Evolutionary conservation across 2,888 invertebrate genomes (phyloP).

Genomic region (Drosophila fungiperda): DNA sequence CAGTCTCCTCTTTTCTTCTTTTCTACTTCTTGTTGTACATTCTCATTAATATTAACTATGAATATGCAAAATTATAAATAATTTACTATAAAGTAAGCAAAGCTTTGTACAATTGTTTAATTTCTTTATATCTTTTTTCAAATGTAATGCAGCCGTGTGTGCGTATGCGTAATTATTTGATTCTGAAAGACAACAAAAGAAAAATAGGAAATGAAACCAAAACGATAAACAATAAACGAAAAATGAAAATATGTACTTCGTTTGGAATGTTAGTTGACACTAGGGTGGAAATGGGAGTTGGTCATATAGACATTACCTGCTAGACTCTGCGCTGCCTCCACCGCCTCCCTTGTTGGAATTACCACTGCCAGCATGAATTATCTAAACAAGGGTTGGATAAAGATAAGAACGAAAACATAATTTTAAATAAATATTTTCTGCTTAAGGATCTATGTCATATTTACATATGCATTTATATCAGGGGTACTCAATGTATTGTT

Average conservation of each 20-base stretch:
- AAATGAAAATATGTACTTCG: constrained; percentile 25
- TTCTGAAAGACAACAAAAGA: constrained; percentile 70
- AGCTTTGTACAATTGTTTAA: constrained; percentile 70
- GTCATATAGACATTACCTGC: constrained; percentile 85
- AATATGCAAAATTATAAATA: constrained; percentile 66
- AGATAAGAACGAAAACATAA: constrained; percentile 19
- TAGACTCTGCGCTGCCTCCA: constrained; percentile 86
- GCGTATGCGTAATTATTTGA: constrained; percentile 62
- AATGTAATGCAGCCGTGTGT: constrained; percentile 60
- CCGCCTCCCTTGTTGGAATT: constrained; percentile 86
- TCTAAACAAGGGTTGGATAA: constrained; percentile 85
- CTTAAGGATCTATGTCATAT: constrained; percentile 28
- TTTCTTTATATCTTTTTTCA: constrained; percentile 40
- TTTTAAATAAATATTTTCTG: constrained; percentile 19
- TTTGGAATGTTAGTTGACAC: constrained; percentile 29
- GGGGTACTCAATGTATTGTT: constrained; percentile 10
- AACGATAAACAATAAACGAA: constrained; percentile 52
- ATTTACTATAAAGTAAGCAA: constrained; percentile 62
- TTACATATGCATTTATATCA: constrained; percentile 1
- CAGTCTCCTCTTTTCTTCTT: constrained; percentile 35
- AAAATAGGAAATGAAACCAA: constrained; percentile 44
- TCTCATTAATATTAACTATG: constrained; percentile 39
- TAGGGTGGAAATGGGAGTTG: not conserved
- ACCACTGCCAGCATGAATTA: constrained; percentile 87
- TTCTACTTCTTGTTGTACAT: constrained; percentile 11